Percentiles rank a stretch among this genome's conserved stretches.
Evolutionary conservation across 2,797 vertebrate species (phyloP).

Genomic region (Macropus fuliginosus): DNA sequence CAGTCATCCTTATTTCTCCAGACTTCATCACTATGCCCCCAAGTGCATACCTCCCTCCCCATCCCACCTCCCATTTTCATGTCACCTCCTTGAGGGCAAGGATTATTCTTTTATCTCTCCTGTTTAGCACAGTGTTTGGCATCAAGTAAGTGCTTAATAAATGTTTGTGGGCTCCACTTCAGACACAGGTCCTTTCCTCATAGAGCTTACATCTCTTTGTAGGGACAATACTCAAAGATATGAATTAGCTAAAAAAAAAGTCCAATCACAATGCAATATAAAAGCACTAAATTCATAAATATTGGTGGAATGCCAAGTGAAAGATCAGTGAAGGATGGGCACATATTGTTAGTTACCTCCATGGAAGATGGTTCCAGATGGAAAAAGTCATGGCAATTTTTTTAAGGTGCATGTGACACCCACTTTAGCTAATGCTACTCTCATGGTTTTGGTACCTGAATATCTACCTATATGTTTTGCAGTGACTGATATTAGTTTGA

Average conservation of each 20-base stretch:
- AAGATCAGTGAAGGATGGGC: background rate
- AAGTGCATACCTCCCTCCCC: background rate
- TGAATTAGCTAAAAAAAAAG: background rate
- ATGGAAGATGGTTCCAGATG: background rate
- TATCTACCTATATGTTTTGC: background rate
- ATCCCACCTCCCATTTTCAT: background rate
- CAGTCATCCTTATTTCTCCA: background rate
- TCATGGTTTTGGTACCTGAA: background rate
- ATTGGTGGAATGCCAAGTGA: background rate
- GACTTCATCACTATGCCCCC: background rate
- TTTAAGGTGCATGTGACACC: background rate
- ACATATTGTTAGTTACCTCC: background rate
- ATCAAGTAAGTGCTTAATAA: background rate
- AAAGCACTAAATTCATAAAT: background rate
- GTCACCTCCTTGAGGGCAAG: background rate
- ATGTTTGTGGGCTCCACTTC: background rate
- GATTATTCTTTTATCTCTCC: background rate
- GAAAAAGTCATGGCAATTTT: background rate
- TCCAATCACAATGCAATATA: background rate
- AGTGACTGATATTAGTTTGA: background rate
- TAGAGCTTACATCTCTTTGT: background rate
- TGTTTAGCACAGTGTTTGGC: background rate
- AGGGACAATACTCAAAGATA: background rate
- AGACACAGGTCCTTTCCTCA: background rate
- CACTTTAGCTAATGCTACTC: background rate